Percentiles rank a stretch among this genome's conserved stretches.
Conservation (phyloP, 1,140 invertebrate genomes). For the Steinernema feltiae region DNA sequence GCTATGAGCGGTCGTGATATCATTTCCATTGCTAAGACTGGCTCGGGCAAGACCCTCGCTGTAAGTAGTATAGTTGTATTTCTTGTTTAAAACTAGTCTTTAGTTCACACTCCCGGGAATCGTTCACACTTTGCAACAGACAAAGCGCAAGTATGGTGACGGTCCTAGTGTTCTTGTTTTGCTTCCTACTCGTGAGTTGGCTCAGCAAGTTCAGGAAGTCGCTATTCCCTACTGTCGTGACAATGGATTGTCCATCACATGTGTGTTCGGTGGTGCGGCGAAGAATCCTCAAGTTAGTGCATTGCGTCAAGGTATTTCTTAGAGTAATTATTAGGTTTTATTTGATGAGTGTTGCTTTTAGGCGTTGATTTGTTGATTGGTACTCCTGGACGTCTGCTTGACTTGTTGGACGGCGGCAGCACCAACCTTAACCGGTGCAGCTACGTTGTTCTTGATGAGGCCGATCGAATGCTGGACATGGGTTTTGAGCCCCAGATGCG, state of each 20-base stretch:
- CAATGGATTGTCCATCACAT: conserved; percentile 78
- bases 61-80: conserved; percentile 26
- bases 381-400: conserved; percentile 88
- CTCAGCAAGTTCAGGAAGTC: conserved; percentile 90
- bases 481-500: conserved; percentile 98
- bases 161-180: conserved; percentile 67
- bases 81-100: conserved; percentile 33
- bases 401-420: conserved; percentile 82
- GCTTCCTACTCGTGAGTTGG: conserved; percentile 86
- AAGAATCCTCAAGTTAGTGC: conserved; percentile 79
- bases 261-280: conserved; percentile 89
- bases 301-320: conserved; percentile 78
- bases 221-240: conserved; percentile 78
- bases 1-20: conserved; percentile 62
- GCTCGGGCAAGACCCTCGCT: conserved; percentile 65
- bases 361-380: conserved; percentile 63
- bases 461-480: conserved; percentile 98
- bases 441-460: conserved; percentile 92
- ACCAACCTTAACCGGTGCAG: conserved; percentile 82
- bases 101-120: conserved; percentile 68
- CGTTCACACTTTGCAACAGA: conserved; percentile 81
- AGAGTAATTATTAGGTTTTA: too few species aligned
- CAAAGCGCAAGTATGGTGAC: conserved; percentile 37
- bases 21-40: conserved; percentile 64
- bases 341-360: too few species aligned